Evolutionary conservation across 2,888 invertebrate species (phyloP).

Genomic region (Adelphocoris suturalis): DNA sequence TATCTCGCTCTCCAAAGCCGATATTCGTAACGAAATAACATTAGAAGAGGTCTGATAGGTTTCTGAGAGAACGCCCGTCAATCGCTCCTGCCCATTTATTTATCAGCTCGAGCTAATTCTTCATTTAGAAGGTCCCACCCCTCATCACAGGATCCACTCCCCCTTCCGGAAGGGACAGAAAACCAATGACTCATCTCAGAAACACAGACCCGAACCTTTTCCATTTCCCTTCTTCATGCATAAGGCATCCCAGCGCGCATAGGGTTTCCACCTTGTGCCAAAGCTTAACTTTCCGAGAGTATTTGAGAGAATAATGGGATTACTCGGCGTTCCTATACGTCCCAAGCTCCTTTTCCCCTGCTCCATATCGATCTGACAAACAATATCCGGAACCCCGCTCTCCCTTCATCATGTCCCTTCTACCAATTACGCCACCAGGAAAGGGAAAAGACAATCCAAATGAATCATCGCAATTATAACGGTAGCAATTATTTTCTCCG

Average conservation of each 20-base stretch:
- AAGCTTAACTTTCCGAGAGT: slow-evolving; percentile 57
- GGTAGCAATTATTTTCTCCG: slow-evolving; percentile 57
- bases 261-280: slow-evolving; percentile 51
- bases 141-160: neutral
- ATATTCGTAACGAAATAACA: too few relatives aligned
- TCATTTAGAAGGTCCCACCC: slow-evolving; percentile 44
- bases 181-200: slow-evolving; percentile 47
- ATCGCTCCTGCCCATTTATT: slow-evolving; percentile 32
- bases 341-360: neutral
- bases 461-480: slow-evolving; percentile 69
- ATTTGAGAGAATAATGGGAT: slow-evolving; percentile 69
- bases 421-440: slow-evolving; percentile 58
- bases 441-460: slow-evolving; percentile 67
- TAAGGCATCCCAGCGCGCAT: slow-evolving; percentile 46
- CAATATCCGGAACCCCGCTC: slow-evolving; percentile 59
- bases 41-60: too few relatives aligned
- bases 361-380: slow-evolving; percentile 65
- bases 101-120: slow-evolving; percentile 46
- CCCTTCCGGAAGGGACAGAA: slow-evolving; percentile 30
- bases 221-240: slow-evolving; percentile 46
- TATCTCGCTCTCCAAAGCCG: too few relatives aligned
- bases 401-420: slow-evolving; percentile 36
- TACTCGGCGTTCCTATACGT: slow-evolving; percentile 52
- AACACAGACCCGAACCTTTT: neutral
- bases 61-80: neutral